A percentile compares a stretch with the other conserved stretches of the same genome.
Conservation (phyloP, 2,888 invertebrate genomes). For the Ceriagrion tenellum region DNA sequence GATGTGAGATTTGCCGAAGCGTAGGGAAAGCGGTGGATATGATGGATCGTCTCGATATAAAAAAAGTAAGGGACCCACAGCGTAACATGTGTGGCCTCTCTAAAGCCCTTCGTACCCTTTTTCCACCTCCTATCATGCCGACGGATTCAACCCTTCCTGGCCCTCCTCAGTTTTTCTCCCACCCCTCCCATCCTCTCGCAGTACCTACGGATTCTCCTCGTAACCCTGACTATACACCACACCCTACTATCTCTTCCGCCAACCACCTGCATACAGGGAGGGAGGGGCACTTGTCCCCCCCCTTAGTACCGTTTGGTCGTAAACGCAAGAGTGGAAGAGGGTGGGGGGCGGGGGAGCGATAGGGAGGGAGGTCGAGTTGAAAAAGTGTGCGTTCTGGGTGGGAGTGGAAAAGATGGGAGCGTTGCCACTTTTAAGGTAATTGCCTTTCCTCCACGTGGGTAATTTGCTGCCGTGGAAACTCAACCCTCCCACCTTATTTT, state of each 20-base stretch:
- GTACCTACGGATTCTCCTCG: neutral
- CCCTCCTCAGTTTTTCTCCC: neutral
- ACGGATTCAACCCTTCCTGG: neutral
- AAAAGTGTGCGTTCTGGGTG: neutral
- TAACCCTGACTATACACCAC: neutral
- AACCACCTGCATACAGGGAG: neutral
- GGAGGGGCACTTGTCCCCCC: neutral
- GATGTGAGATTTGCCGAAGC: conserved; percentile 48
- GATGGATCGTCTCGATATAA: conserved; percentile 32
- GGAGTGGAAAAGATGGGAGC: neutral
- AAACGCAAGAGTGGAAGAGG: neutral
- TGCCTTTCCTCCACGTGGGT: neutral
- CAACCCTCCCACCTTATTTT: neutral
- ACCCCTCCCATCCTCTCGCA: neutral
- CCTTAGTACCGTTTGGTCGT: neutral
- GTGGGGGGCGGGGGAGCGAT: too few relatives aligned
- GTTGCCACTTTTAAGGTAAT: conserved; percentile 18
- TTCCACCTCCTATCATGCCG: neutral
- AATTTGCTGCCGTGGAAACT: conserved; percentile 1
- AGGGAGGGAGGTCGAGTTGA: neutral
- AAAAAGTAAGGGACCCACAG: neutral
- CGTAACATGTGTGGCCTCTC: neutral
- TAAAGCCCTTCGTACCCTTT: neutral
- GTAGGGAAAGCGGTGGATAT: conserved; percentile 16
- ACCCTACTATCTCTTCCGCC: neutral